Percentiles rank a stretch among this genome's conserved stretches.
Conservation (phyloP, 2,113 vertebrate genomes). For the Daphoenositta chrysoptera region DNA sequence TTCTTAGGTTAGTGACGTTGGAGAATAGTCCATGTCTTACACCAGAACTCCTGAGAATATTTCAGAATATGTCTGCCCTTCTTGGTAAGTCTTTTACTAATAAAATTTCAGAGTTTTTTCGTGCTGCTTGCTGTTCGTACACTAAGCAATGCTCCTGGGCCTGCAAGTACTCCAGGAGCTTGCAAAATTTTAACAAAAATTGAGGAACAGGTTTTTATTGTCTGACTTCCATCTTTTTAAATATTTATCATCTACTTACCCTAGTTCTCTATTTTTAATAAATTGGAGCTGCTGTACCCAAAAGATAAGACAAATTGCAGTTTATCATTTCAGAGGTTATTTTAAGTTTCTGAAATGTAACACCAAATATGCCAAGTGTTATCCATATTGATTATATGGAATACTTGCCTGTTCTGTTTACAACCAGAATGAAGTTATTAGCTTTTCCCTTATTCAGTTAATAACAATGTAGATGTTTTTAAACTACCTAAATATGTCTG, state of each 20-base stretch:
- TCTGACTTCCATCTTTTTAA: neutral
- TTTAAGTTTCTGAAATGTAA: neutral
- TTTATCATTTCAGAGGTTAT: neutral
- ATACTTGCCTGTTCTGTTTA: neutral
- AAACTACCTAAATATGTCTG: neutral
- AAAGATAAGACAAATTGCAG: neutral
- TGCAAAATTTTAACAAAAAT: neutral
- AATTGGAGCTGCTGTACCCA: neutral
- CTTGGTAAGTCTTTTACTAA: constrained; percentile 79
- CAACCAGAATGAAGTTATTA: neutral
- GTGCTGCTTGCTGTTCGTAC: neutral
- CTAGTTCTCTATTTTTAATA: neutral
- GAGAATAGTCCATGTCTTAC: constrained; percentile 91
- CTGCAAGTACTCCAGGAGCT: neutral
- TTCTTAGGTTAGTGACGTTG: constrained; percentile 91
- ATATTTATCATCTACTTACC: neutral
- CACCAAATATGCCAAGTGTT: neutral
- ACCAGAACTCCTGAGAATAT: constrained; percentile 90
- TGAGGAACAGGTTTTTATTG: neutral
- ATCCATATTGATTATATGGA: neutral
- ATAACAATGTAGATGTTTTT: neutral
- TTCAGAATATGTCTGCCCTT: constrained; percentile 95
- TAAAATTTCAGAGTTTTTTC: neutral
- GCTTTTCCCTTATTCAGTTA: neutral
- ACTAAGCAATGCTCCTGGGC: neutral